Evolutionary conservation across 2,888 invertebrate genomes (phyloP), one percentile per base, ranked within the genome.

Genomic region (Euplexia lucipara): DNA sequence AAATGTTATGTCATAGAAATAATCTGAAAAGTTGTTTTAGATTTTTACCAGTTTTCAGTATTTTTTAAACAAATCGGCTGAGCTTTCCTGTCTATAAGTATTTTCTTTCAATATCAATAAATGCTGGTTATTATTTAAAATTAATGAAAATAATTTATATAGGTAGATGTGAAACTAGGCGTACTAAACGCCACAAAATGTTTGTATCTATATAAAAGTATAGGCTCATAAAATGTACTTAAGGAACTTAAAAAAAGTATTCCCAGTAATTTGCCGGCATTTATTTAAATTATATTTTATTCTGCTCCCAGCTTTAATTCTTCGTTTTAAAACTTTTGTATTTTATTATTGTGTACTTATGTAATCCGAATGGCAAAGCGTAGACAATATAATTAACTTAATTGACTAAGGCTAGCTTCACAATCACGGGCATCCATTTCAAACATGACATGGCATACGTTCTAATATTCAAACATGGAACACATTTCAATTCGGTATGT

Each of bases 281-380:
- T 58, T 14, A 53, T 51, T 49, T 53, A 4, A 16, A 20, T 57
- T 14, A 58, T 22, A 14, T 1, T 5, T 20, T 59, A 35, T 1
- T 30, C 0, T 12, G 8, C 30, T 70, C 37, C 14, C 34, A 59
- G 61, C 66, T 60, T 72, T 62, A 49, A 72, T 59, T 44, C 12
- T 74, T 60, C 26, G 58, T 39, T 62, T 57, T 58, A 44, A 74
- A 35, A 58, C 58, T 62, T 65, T 67, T 62, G 0, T 2, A 44
- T 62, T 37, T 30, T 61, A 39, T 49, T 61, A 52, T 34, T 67
- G 0, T 35, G 26, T 61, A 45, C 20, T 54, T 58, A 49, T 45
- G 59, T 59, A 14, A 56, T 37, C 8, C 7, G 0, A 20, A 16
- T n/a, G 12, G 39, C 1, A 18, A 42, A 16, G 44, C 5, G 26